phyloP scores from a whole-genome alignment of 2,797 vertebrate species.

The Pangasius larnaudii region DNA sequence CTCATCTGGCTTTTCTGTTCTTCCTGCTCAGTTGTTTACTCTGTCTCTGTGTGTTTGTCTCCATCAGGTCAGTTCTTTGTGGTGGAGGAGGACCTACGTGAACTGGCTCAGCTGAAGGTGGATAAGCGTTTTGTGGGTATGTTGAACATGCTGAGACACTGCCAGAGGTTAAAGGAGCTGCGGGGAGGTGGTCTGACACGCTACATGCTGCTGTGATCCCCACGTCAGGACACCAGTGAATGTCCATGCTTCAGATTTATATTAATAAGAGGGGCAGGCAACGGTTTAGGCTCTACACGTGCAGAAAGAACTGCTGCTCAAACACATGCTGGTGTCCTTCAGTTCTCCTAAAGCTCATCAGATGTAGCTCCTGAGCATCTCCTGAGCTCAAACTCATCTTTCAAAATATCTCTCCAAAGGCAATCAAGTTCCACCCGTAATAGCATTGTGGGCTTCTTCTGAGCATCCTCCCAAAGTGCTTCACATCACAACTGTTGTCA shows the following conservation, averaged over 20 bases:
- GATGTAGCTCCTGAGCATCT: neutral
- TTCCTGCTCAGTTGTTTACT: neutral
- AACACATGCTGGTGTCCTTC: neutral
- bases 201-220: constrained; percentile 75
- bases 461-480: neutral
- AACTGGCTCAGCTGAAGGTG: constrained; percentile 81
- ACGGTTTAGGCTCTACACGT: neutral
- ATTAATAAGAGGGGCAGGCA: neutral
- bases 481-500: neutral
- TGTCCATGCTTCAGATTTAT: neutral
- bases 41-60: neutral
- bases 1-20: neutral
- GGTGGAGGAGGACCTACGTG: constrained; percentile 89
- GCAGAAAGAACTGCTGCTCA: neutral
- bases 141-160: constrained; percentile 89
- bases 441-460: neutral
- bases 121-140: constrained; percentile 88
- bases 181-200: constrained; percentile 78
- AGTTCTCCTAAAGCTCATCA: neutral
- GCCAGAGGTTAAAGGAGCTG: constrained; percentile 82
- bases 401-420: neutral
- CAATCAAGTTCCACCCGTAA: neutral
- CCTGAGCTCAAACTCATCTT: neutral
- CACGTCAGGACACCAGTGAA: neutral
- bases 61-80: constrained; percentile 84